These are phyloP conservation scores for Acleris literana DNA, from an alignment of 2,888 invertebrate species.

Conservation along the genomic window DNA sequence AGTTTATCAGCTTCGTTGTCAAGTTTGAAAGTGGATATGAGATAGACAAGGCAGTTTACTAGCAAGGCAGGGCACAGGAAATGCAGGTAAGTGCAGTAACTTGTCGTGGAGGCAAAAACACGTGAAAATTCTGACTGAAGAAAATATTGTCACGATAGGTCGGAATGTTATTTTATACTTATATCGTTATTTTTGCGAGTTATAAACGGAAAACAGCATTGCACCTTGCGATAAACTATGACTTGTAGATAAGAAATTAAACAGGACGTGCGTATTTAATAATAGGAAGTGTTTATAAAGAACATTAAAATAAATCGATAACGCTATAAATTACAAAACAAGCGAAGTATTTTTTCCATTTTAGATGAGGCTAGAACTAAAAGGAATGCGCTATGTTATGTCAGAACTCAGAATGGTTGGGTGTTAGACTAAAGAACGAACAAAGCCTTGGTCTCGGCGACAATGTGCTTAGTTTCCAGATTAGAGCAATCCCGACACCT, in stretches of 20 bases:
- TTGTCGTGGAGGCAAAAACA: conserved; percentile 56
- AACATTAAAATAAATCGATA: conserved; percentile 4
- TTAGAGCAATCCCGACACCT: conserved; percentile 82
- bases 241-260: conserved; percentile 41
- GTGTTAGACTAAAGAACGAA: conserved; percentile 58
- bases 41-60: conserved; percentile 29
- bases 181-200: conserved; percentile 11
- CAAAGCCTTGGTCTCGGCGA: conserved; percentile 75
- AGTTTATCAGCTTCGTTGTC: conserved; percentile 26
- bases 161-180: not conserved
- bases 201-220: conserved; percentile 37
- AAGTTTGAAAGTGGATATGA: conserved; percentile 27
- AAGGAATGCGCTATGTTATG: conserved; percentile 3
- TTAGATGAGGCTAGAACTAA: not conserved
- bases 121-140: conserved; percentile 48
- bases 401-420: conserved; percentile 12
- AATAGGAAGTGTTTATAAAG: conserved; percentile 9
- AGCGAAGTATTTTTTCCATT: not conserved
- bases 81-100: conserved; percentile 53
- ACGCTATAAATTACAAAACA: not conserved
- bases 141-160: conserved; percentile 46
- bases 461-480: conserved; percentile 82
- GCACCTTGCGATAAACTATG: conserved; percentile 42
- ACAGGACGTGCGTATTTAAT: conserved; percentile 35
- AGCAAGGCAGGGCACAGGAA: conserved; percentile 54